A percentile compares a stretch with the other conserved stretches of the same genome.
Conservation (phyloP, 1,140 invertebrate species). For the Lepidurus arcticus region DNA sequence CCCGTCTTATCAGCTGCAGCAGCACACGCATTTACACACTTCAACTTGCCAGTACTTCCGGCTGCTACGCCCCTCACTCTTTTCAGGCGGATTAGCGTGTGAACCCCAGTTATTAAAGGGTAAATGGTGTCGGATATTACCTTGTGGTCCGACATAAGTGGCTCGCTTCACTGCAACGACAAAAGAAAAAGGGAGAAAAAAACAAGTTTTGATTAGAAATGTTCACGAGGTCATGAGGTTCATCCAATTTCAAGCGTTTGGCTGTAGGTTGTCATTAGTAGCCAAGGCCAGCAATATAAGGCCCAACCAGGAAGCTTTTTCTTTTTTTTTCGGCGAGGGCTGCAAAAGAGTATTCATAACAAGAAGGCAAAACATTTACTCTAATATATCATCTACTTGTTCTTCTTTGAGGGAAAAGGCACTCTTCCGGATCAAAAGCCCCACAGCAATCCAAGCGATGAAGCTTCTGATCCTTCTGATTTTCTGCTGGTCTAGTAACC, state of each 20-base stretch:
- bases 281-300: too few relatives aligned
- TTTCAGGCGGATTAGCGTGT: constrained; percentile 17
- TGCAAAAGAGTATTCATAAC: not conserved
- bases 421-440: not conserved
- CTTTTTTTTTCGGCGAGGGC: too few relatives aligned
- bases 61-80: constrained; percentile 13
- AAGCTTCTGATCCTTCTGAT: not conserved
- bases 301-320: too few relatives aligned
- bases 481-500: not conserved
- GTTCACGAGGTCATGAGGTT: too few relatives aligned
- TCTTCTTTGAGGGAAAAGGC: not conserved
- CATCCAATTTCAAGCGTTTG: too few relatives aligned
- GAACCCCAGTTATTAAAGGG: not conserved
- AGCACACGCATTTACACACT: constrained; percentile 20
- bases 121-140: constrained; percentile 33
- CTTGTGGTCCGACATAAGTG: constrained; percentile 39
- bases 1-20: not conserved
- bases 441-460: not conserved
- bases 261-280: too few relatives aligned
- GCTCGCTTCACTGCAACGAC: constrained; percentile 40
- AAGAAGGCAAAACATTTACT: not conserved
- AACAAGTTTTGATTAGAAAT: not conserved
- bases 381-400: not conserved
- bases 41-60: not conserved
- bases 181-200: constrained; percentile 28